Evolutionary conservation across 2,888 invertebrate genomes (phyloP).

Genomic region (Leistus spinibarbis): DNA sequence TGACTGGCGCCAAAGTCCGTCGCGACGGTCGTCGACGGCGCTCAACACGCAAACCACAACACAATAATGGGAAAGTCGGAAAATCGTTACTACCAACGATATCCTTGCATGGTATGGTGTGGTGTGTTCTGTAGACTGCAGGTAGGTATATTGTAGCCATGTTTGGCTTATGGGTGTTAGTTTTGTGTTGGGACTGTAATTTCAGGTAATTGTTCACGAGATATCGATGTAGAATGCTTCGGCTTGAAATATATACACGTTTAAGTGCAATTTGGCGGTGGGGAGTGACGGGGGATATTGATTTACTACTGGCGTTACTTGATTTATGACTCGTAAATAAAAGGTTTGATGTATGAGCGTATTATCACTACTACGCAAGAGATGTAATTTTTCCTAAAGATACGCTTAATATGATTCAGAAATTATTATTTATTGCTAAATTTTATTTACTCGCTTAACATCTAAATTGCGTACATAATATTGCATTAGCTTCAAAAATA

Average conservation of each 20-base stretch:
- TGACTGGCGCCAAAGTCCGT: constrained; percentile 12
- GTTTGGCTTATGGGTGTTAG: not conserved
- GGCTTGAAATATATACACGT: not conserved
- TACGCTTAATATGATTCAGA: not conserved
- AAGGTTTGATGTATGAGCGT: not conserved
- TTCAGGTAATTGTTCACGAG: not conserved
- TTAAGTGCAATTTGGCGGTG: not conserved
- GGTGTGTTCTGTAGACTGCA: not conserved
- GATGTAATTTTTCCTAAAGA: not conserved
- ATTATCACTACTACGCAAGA: not conserved
- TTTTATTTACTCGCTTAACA: not conserved
- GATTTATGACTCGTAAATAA: not conserved
- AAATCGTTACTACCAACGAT: constrained; percentile 7
- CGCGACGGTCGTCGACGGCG: constrained; percentile 8
- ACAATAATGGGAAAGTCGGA: not conserved
- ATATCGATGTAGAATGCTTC: not conserved
- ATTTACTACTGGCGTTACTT: not conserved
- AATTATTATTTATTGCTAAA: not conserved
- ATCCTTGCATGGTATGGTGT: not conserved
- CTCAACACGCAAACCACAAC: not conserved
- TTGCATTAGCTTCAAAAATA: too few relatives aligned
- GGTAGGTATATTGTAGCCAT: not conserved
- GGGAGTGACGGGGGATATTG: not conserved
- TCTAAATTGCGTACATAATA: not conserved
- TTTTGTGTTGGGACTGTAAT: not conserved